Conservation (phyloP, 2,888 invertebrate genomes). For the Thymelicus lineola region DNA sequence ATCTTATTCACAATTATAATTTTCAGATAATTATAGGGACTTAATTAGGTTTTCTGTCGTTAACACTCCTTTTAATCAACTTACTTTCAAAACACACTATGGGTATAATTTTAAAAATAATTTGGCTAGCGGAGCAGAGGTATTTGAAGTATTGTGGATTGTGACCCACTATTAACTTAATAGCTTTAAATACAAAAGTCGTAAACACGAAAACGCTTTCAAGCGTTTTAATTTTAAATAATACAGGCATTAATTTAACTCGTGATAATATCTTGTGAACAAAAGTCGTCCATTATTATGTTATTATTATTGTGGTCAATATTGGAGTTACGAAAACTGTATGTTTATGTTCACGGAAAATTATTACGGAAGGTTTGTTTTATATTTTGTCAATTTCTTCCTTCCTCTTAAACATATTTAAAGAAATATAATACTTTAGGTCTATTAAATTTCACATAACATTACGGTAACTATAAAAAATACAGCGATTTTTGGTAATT, state of each 20-base stretch:
- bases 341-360: background rate
- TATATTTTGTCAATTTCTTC: too few species aligned
- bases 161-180: constrained; percentile 36
- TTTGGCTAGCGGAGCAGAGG: constrained; percentile 25
- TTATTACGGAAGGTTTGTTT: background rate
- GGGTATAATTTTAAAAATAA: background rate
- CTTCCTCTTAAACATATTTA: too few species aligned
- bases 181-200: constrained; percentile 44
- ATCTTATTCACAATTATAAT: background rate
- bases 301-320: constrained; percentile 8
- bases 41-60: background rate
- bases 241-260: constrained; percentile 22
- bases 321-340: background rate
- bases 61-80: background rate
- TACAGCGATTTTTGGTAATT: too few species aligned
- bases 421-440: too few species aligned
- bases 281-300: background rate
- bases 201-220: constrained; percentile 53
- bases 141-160: constrained; percentile 25
- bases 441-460: too few species aligned
- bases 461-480: too few species aligned
- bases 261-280: constrained; percentile 19
- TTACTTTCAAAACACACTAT: background rate
- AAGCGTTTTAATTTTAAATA: constrained; percentile 40
- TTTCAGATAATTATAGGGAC: background rate